Base-by-base conservation (phyloP, 1,140 invertebrate genomes). In the Phthorimaea operculella region DNA sequence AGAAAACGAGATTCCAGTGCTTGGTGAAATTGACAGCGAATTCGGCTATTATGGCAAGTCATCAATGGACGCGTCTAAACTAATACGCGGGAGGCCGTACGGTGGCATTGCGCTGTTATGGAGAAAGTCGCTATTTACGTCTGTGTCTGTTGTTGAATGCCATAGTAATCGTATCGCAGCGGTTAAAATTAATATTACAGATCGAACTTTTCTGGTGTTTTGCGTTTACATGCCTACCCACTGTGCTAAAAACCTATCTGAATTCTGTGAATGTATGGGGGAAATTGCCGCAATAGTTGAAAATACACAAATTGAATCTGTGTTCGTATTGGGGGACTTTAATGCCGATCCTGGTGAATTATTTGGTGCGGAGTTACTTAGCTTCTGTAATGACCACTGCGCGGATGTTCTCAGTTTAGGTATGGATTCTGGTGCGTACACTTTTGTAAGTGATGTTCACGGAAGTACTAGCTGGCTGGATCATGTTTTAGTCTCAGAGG, bases 401-500 rank as follows among this genome's bases (percentile, higher is more conserved):
- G 17, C 17, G 4, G 45, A 48, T 48, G 10, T 18, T 12, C 11
- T 6, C 10, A 48, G 10, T 14, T 10, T 48, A 48, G 45, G 17
- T 11, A 11, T 48, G 2, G 16, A 18, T 10, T 51, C 33, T 1
- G 28, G 28, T n/a, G 28, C 50, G 8, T 51, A 51, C 16, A 51
- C 50, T 8, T 51, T 33, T 51, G 50, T 51, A 4, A 51, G 50
- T 51, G 50, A 51, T 6, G n/a, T 34, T 33, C 6, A 28, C 15
- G 50, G 33, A 6, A 33, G 50, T 16, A 11, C 10, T 28, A 12
- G 50, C 12, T 51, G 50, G 50, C 28, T 34, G n/a, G 50, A 51
- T 12, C 18, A 51, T 21, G 28, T 28, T 14, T 7, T 51, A n/a
- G 50, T 51, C 18, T 14, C 50, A 33, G 16, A 34, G 12, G 50